Percentiles rank a stretch among this genome's conserved stretches.
Conservation (phyloP, 1,140 invertebrate species). For the Saccostrea echinata region DNA sequence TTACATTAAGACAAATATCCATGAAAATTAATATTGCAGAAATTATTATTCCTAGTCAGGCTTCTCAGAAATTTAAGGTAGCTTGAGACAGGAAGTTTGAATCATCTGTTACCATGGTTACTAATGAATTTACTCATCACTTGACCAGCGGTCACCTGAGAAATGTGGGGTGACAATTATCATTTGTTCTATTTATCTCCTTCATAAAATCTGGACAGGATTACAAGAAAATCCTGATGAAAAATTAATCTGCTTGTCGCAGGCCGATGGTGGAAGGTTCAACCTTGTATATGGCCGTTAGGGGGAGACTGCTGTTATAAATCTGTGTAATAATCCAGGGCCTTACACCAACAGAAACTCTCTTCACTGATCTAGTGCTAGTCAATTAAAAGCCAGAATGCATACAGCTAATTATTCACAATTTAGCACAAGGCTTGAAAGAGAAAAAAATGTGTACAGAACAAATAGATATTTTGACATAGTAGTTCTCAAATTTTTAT, state of each 20-base stretch:
- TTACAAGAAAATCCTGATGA: background rate
- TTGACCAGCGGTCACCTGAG: constrained; percentile 3
- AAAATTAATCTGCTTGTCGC: background rate
- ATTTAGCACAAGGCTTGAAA: background rate
- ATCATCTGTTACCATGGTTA: background rate
- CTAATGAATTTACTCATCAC: constrained; percentile 9
- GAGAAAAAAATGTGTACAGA: background rate
- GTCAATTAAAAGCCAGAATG: background rate
- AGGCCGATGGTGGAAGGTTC: background rate
- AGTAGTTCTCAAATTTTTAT: background rate
- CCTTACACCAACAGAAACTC: too few species aligned
- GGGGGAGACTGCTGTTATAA: background rate
- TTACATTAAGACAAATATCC: constrained; percentile 21
- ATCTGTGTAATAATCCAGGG: background rate
- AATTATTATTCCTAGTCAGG: background rate
- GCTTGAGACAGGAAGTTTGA: background rate
- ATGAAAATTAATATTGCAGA: background rate
- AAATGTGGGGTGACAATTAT: constrained; percentile 19
- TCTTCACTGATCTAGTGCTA: background rate
- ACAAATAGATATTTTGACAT: background rate
- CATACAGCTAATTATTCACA: background rate
- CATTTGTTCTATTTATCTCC: background rate
- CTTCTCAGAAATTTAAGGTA: background rate
- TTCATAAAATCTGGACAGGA: background rate
- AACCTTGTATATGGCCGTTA: background rate